Evolutionary conservation across 1,140 invertebrate genomes (phyloP).

Genomic region (Aplysia californica): DNA sequence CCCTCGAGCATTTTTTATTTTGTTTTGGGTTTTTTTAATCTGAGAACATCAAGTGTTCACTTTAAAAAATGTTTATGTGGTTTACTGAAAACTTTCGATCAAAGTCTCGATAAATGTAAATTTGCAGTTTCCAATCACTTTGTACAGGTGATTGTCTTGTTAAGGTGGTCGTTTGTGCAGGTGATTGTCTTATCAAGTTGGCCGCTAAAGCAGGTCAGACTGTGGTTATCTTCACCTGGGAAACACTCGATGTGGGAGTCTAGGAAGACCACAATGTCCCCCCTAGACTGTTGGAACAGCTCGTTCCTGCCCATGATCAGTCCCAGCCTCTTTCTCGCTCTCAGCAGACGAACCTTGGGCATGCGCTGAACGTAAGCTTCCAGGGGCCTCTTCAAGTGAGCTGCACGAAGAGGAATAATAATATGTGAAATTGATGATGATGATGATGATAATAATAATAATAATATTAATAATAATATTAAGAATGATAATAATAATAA

Average conservation of each 20-base stretch:
- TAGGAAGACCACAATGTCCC: constrained; percentile 91
- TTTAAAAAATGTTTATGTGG: not conserved
- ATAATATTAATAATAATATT: too few relatives aligned
- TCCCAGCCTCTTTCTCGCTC: constrained; percentile 80
- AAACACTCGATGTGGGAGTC: constrained; percentile 98
- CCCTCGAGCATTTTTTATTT: too few relatives aligned
- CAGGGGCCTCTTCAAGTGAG: constrained; percentile 89
- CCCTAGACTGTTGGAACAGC: constrained; percentile 84
- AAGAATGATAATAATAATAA: too few relatives aligned
- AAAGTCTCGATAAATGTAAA: not conserved
- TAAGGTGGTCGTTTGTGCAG: not conserved
- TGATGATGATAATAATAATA: too few relatives aligned
- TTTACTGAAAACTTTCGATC: not conserved
- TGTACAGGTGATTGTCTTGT: not conserved
- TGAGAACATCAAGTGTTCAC: too few relatives aligned
- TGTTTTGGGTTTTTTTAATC: too few relatives aligned
- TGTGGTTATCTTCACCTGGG: constrained; percentile 71
- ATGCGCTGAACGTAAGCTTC: constrained; percentile 87
- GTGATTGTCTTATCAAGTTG: not conserved
- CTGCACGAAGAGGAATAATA: constrained; percentile 72
- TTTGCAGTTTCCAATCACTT: too few relatives aligned
- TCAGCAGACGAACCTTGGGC: constrained; percentile 79
- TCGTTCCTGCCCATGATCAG: constrained; percentile 91
- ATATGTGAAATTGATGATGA: too few relatives aligned
- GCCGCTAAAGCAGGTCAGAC: not conserved